Conservation (phyloP, 2,113 vertebrate species). For the human region GRCh38 chr14:30553001-30553500, state of each 20-base stretch:
- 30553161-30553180: constrained; percentile 14
- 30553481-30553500: too few relatives aligned
- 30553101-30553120: constrained; percentile 25
- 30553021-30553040: too few relatives aligned
- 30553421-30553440: background rate
- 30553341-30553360: background rate
- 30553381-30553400: background rate
- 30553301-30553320: background rate
- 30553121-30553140: background rate
- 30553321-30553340: background rate
- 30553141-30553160: background rate
- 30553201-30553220: background rate
- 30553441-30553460: background rate
- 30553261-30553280: background rate
- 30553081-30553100: background rate
- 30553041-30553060: too few relatives aligned
- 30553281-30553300: background rate
- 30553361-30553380: constrained; percentile 10
- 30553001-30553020: too few relatives aligned
- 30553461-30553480: too few relatives aligned
- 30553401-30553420: background rate
- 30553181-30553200: background rate
- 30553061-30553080: background rate
- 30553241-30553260: background rate
- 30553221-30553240: background rate